Evolutionary conservation across 2,113 vertebrate species (phyloP).

Genomic region (Poecile atricapillus): DNA sequence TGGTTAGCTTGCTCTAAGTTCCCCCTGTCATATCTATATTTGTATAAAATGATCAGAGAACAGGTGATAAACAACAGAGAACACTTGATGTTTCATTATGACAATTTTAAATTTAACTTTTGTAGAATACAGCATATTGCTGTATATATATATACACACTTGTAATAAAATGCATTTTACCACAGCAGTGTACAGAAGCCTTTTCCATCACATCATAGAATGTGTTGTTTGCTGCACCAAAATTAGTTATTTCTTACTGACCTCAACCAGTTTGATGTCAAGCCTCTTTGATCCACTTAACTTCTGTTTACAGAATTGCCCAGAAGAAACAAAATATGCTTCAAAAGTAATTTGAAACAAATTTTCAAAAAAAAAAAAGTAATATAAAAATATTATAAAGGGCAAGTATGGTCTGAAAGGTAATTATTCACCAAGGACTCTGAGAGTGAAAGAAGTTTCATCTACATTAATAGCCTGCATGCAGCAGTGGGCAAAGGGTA

Average conservation of each 20-base stretch:
- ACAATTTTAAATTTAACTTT: not conserved
- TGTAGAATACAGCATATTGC: not conserved
- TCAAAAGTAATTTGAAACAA: conserved; percentile 14
- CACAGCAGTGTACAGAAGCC: not conserved
- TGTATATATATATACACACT: not conserved
- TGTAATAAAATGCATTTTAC: not conserved
- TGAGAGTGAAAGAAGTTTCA: not conserved
- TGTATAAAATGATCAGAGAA: not conserved
- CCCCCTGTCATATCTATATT: not conserved
- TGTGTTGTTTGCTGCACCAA: not conserved
- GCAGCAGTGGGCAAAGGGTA: not conserved
- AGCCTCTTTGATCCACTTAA: not conserved
- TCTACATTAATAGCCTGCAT: not conserved
- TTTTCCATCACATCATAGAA: not conserved
- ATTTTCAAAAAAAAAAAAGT: not conserved
- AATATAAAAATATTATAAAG: not conserved
- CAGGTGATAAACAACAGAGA: not conserved
- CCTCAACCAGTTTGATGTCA: not conserved
- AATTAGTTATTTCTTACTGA: not conserved
- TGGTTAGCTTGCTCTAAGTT: not conserved
- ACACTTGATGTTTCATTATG: not conserved
- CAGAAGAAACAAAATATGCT: not conserved
- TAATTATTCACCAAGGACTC: not conserved
- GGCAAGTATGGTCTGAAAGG: not conserved
- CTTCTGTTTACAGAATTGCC: not conserved